Evolutionary conservation across 1,140 invertebrate genomes (phyloP), one percentile per base, ranked within the genome.

Genomic region (Diprion similis): DNA sequence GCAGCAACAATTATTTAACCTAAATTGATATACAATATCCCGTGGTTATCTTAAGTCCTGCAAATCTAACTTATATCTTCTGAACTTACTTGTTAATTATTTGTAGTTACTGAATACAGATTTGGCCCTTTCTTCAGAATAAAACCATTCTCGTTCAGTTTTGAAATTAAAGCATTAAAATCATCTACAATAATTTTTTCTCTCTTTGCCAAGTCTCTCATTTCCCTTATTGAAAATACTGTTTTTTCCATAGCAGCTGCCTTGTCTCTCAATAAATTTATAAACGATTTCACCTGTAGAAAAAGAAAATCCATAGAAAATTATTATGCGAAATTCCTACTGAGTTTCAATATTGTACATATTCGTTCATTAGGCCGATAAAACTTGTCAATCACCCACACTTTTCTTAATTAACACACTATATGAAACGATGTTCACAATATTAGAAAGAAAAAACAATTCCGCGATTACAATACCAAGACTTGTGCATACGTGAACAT

Each of bases 61-160:
- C 24, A 37, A 37, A 37, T 37, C 24, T 37, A 37, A 37, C 24
- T 37, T 37, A 37, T 37, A 6, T 37, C 24, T 37, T 37, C 24
- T 37, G 24, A 37, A 37, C 24, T 37, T 37, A 37, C 24, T 37
- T 37, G 24, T 37, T 37, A 37, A 37, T 37, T 37, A 6, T 37
- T 37, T 37, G 24, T 37, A 37, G 24, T 37, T 37, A 37, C 24
- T 37, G 51, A 59, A 59, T 97, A 98, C 15, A 92, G 89, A 84
- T 94, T 92, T n/a, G 90, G 89, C 11, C 92, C 93, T 87, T 95
- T 96, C 81, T 97, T 94, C 74, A 98, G 88, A 70, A 98, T 89
- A 88, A 94, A 94, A 46, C 95, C 95, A 86, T 96, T 93, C 78
- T 94, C 91, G 82, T 98, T 97, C 73, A 98, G 89, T 68, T 92